A percentile compares a stretch with the other conserved stretches of the same genome.
Evolutionary conservation across 2,888 invertebrate genomes (phyloP).

Genomic region (Dexiosoma caninum): DNA sequence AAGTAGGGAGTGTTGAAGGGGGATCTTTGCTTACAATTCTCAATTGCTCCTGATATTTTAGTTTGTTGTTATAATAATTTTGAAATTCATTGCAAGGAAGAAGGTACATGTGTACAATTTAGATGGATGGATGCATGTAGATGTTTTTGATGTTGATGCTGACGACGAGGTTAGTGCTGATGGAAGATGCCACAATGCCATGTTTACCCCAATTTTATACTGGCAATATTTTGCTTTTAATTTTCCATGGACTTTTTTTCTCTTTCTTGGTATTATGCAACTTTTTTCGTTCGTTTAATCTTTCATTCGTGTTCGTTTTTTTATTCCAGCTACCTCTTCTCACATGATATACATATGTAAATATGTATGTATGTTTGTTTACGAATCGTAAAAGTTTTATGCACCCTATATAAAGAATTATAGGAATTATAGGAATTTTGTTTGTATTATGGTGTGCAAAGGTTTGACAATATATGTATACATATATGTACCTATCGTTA

Average conservation of each 20-base stretch:
- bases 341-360: no score
- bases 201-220: conserved; percentile 73
- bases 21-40: conserved; percentile 30
- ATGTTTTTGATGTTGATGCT: conserved; percentile 22
- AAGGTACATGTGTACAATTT: conserved; percentile 51
- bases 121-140: neutral
- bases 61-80: conserved; percentile 36
- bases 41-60: conserved; percentile 46
- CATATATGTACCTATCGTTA: no score
- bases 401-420: no score
- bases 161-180: conserved; percentile 34
- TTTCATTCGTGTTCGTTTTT: conserved; percentile 45
- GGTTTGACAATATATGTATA: no score
- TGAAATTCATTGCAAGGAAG: conserved; percentile 52
- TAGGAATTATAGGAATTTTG: no score
- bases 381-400: conserved; percentile 12
- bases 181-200: conserved; percentile 57
- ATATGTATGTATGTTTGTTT: neutral
- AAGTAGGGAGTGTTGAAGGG: conserved; percentile 17
- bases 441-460: no score
- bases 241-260: conserved; percentile 46
- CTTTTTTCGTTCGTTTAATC: conserved; percentile 41
- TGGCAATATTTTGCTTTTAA: conserved; percentile 37
- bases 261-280: conserved; percentile 43
- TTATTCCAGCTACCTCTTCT: conserved; percentile 28